phyloP scores from a whole-genome alignment of 2,888 invertebrate genomes.

The Plagodis pulveraria region DNA sequence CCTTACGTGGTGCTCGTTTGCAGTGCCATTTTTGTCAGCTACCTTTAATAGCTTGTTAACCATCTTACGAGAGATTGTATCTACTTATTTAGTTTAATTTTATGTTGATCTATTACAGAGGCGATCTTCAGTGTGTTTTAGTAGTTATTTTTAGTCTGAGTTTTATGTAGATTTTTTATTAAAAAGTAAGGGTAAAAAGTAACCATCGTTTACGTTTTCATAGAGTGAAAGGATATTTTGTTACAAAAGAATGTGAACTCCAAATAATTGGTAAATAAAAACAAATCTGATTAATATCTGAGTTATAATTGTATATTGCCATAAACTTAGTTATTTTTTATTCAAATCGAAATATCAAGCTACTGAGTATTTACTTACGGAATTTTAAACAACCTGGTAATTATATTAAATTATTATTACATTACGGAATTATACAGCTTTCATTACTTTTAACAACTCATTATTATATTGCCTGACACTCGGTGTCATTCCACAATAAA shows the following conservation, averaged over 20 bases:
- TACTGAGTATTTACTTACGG: neutral
- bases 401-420: slow-evolving; percentile 20
- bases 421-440: slow-evolving; percentile 19
- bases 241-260: no score
- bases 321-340: no score
- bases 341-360: neutral
- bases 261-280: no score
- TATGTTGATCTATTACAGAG: neutral
- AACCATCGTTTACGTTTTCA: no score
- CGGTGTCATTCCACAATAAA: slow-evolving; percentile 32
- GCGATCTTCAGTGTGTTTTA: no score
- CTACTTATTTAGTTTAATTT: slow-evolving; percentile 38
- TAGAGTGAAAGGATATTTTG: no score
- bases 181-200: no score
- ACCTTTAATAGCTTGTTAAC: slow-evolving; percentile 73
- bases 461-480: slow-evolving; percentile 32
- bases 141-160: no score
- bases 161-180: no score
- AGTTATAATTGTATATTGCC: no score
- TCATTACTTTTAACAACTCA: slow-evolving; percentile 25
- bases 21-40: slow-evolving; percentile 63
- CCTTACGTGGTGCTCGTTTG: slow-evolving; percentile 64
- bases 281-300: no score
- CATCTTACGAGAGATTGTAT: slow-evolving; percentile 49
- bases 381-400: neutral